phyloP scores from a whole-genome alignment of 2,113 vertebrate genomes.

The Trogon surrucura region DNA sequence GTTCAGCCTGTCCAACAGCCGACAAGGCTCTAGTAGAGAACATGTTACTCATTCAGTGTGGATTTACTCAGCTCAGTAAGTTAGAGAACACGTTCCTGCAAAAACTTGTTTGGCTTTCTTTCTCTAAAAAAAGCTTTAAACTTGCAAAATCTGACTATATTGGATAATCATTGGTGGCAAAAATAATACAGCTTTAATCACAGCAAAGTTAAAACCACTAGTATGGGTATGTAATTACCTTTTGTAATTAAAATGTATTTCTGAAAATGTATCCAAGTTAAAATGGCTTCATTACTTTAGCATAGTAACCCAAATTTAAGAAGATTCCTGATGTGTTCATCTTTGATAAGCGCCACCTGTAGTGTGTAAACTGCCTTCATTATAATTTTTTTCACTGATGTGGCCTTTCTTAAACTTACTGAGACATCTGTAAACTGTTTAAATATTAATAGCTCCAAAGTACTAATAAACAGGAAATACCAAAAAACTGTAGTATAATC shows the following conservation, averaged over 20 bases:
- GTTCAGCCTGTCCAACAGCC: conserved; percentile 71
- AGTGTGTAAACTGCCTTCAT: not conserved
- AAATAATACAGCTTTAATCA: not conserved
- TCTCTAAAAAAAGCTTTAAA: not conserved
- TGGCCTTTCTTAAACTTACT: not conserved
- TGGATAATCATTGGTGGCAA: not conserved
- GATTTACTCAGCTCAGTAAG: conserved; percentile 22
- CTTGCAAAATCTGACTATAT: not conserved
- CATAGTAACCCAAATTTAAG: not conserved
- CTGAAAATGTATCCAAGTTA: not conserved
- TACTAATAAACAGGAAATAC: not conserved
- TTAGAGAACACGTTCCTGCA: not conserved
- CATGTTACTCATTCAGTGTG: conserved; percentile 1
- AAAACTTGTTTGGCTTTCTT: not conserved
- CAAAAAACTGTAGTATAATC: not conserved
- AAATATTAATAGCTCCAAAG: not conserved
- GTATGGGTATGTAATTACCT: not conserved
- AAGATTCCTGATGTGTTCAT: not conserved
- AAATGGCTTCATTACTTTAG: not conserved
- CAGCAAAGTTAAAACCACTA: not conserved
- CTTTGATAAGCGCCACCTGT: not conserved
- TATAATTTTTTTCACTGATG: not conserved
- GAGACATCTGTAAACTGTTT: not conserved
- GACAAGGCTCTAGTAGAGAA: conserved; percentile 50
- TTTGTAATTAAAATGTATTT: not conserved